Percentiles rank a stretch among this genome's conserved stretches.
Evolutionary conservation across 35 echinoderm and acorn worm species (phyloP).

Genomic region (Chiridota heheva): DNA sequence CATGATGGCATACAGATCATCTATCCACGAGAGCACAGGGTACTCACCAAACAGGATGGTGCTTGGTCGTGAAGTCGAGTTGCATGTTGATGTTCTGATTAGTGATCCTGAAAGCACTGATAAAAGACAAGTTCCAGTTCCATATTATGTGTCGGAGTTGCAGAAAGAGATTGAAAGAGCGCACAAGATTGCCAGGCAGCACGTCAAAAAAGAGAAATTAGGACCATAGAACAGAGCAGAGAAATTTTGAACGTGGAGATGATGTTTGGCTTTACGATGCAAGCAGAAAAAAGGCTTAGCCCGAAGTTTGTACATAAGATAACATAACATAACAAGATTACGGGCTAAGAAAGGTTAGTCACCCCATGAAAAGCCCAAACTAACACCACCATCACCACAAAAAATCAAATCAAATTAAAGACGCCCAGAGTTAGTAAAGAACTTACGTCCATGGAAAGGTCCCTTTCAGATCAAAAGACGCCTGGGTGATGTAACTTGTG

Average conservation of each 20-base stretch:
- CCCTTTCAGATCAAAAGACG: slow-evolving; percentile 16
- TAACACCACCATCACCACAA: no score
- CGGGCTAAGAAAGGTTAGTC: no score
- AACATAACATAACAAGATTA: no score
- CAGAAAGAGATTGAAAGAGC: no score
- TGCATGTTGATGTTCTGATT: slow-evolving; percentile 5
- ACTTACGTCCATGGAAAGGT: slow-evolving; percentile 32
- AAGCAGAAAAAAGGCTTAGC: slow-evolving; percentile 29
- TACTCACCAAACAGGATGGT: background rate
- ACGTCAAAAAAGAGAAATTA: slow-evolving; percentile 30
- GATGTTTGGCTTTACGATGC: slow-evolving; percentile 42
- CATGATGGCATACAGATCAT: background rate
- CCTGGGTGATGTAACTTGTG: slow-evolving; percentile 42
- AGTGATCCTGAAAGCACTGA: background rate
- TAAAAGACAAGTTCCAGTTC: no score
- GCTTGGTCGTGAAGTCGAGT: background rate
- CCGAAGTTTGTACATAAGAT: slow-evolving; percentile 28
- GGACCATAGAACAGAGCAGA: background rate
- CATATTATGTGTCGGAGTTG: no score
- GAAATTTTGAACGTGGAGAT: background rate
- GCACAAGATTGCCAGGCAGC: slow-evolving; percentile 21
- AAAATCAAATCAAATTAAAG: no score
- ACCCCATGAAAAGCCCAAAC: no score
- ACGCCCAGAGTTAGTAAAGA: no score
- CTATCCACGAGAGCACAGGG: background rate